phyloP scores from a whole-genome alignment of 2,113 vertebrate genomes.

The Scomber colias region DNA sequence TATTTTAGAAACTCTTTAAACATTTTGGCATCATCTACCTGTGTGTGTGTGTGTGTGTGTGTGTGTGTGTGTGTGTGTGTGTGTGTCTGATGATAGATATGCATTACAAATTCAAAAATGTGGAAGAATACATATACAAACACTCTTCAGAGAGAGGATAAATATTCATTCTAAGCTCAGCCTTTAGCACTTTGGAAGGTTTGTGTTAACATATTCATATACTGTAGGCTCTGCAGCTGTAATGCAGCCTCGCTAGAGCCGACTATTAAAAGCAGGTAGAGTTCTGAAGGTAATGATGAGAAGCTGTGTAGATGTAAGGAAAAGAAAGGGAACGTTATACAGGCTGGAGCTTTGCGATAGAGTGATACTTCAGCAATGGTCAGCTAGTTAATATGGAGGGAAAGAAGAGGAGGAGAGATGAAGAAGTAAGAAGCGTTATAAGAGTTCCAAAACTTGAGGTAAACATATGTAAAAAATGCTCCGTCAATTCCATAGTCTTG shows the following conservation, averaged over 20 bases:
- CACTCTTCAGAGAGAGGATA: background rate
- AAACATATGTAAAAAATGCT: too few species aligned
- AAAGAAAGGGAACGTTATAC: too few species aligned
- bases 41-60: background rate
- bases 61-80: background rate
- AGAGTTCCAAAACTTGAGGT: too few species aligned
- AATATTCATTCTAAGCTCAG: background rate
- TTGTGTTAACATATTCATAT: background rate
- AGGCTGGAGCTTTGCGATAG: too few species aligned
- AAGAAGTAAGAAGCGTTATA: too few species aligned
- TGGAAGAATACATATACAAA: background rate
- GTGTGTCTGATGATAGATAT: background rate
- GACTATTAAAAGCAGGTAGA: background rate
- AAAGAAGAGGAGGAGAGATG: too few species aligned
- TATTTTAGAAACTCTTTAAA: too few species aligned
- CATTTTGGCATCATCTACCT: background rate
- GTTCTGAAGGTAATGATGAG: too few species aligned
- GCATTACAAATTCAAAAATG: background rate
- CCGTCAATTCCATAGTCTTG: too few species aligned
- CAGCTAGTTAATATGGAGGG: too few species aligned
- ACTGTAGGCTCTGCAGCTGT: background rate
- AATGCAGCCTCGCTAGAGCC: background rate
- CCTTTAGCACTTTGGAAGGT: background rate
- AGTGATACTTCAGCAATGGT: too few species aligned
- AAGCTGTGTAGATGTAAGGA: background rate